phyloP scores from a whole-genome alignment of 2,797 vertebrate genomes.

The Toxotes lorentzi region DNA sequence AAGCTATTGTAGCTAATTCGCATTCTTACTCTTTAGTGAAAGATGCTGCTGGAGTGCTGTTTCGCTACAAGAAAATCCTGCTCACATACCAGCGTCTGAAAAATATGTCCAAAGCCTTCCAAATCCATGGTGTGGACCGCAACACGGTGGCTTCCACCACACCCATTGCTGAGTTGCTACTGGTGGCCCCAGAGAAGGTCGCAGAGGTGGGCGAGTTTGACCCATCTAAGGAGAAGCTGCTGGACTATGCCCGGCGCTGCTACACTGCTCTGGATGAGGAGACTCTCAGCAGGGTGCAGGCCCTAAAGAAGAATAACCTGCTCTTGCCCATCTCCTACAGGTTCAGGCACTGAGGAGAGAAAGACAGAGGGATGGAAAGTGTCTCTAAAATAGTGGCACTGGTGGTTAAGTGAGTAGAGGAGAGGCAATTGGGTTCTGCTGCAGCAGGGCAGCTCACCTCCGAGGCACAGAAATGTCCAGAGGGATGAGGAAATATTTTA shows the following conservation, averaged over 20 bases:
- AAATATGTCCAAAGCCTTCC: constrained; percentile 95
- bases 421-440: constrained; percentile 45
- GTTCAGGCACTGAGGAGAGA: constrained; percentile 87
- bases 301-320: constrained; percentile 93
- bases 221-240: constrained; percentile 91
- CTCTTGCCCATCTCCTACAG: constrained; percentile 94
- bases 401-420: constrained; percentile 35
- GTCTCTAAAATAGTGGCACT: constrained; percentile 21
- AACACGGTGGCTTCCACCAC: constrained; percentile 94
- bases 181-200: constrained; percentile 93
- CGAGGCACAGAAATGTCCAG: constrained; percentile 14
- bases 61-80: constrained; percentile 95
- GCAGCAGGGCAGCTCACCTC: constrained; percentile 49
- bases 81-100: constrained; percentile 93
- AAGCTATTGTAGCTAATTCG: neutral
- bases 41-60: constrained; percentile 93
- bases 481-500: constrained; percentile 20
- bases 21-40: constrained; percentile 84
- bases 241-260: constrained; percentile 94
- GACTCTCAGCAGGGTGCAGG: constrained; percentile 92
- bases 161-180: constrained; percentile 93
- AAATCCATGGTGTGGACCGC: constrained; percentile 93
- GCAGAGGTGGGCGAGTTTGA: constrained; percentile 93
- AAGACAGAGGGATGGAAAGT: constrained; percentile 23
- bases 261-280: constrained; percentile 92